Percentiles rank a stretch among this genome's conserved stretches.
Conservation (phyloP, 2,888 invertebrate genomes). For the Parnassius apollo region DNA sequence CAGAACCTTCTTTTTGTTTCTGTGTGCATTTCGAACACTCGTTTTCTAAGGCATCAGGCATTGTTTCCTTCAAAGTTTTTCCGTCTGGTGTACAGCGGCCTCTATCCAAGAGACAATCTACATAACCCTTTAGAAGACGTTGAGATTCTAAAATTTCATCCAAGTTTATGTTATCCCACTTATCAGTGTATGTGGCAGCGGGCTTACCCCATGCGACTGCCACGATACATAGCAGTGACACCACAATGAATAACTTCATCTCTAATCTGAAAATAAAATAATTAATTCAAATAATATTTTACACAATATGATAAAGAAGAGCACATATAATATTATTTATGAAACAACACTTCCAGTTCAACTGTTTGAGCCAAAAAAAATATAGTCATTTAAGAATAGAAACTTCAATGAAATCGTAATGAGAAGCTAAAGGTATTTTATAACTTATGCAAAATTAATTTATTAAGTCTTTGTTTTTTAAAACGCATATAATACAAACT, state of each 20-base stretch:
- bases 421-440: too few species aligned
- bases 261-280: slow-evolving; percentile 43
- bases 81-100: too few species aligned
- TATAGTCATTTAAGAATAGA: too few species aligned
- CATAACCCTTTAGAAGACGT: too few species aligned
- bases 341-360: not conserved
- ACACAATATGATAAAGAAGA: not conserved
- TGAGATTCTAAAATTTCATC: too few species aligned
- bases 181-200: slow-evolving; percentile 36
- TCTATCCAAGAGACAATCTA: too few species aligned
- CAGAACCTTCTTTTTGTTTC: slow-evolving; percentile 77
- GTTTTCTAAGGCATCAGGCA: slow-evolving; percentile 87
- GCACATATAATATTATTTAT: not conserved
- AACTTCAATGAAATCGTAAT: too few species aligned
- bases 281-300: not conserved
- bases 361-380: too few species aligned
- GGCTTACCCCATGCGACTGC: slow-evolving; percentile 59
- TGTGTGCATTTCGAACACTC: slow-evolving; percentile 86
- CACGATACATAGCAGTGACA: slow-evolving; percentile 55
- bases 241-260: slow-evolving; percentile 67
- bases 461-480: too few species aligned
- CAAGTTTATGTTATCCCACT: too few species aligned
- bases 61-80: slow-evolving; percentile 72
- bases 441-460: too few species aligned
- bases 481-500: too few species aligned